These are phyloP conservation scores for Stenopsyche tienmushanensis DNA, from an alignment of 1,140 invertebrate species.

Conservation along the genomic window DNA sequence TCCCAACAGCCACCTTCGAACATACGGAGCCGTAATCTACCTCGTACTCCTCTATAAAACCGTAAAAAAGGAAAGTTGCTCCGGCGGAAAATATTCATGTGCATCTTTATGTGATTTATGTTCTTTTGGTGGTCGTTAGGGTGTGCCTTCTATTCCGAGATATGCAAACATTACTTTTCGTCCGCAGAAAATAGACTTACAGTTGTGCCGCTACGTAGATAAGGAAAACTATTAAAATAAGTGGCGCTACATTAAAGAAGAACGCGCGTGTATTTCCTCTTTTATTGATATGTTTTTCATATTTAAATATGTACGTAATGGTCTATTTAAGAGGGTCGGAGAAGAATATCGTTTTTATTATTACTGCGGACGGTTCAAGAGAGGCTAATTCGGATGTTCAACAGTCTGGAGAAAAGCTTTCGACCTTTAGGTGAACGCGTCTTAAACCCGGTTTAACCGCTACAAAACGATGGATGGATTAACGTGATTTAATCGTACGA, in stretches of 20 bases:
- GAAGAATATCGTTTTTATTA: too few species aligned
- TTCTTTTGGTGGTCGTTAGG: constrained; percentile 28
- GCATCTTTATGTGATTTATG: constrained; percentile 37
- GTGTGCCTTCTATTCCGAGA: constrained; percentile 19
- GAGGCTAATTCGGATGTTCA: too few species aligned
- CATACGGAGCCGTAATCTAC: constrained; percentile 15
- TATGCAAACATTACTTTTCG: constrained; percentile 30
- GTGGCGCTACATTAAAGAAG: background rate
- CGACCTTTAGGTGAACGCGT: too few species aligned
- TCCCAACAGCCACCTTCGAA: background rate
- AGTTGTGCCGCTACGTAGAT: background rate
- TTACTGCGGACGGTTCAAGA: too few species aligned
- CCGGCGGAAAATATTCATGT: constrained; percentile 35
- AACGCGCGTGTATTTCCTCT: background rate
- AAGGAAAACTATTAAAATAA: constrained; percentile 14
- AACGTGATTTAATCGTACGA: too few species aligned
- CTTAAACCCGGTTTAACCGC: too few species aligned
- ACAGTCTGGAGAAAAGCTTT: too few species aligned
- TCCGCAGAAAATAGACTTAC: constrained; percentile 8
- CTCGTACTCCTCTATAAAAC: background rate
- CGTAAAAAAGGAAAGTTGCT: constrained; percentile 10
- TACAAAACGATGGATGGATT: too few species aligned
- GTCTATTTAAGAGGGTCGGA: too few species aligned
- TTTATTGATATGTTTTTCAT: too few species aligned
- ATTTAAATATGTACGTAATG: too few species aligned